Conservation (phyloP, 2,888 invertebrate species). For the Lymantria monacha region DNA sequence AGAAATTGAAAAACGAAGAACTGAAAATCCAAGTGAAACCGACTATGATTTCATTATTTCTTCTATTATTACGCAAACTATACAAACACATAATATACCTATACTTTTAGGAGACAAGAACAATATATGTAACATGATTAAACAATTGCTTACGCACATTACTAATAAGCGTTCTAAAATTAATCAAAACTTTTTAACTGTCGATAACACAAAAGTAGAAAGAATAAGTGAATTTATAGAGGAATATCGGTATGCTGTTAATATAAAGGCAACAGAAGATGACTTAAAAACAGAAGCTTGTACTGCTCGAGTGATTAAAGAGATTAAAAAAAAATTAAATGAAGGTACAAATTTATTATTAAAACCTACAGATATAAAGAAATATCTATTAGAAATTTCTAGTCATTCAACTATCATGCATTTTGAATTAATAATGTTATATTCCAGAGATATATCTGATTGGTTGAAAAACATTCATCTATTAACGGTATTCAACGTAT, state of each 20-base stretch:
- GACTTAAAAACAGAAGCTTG: constrained; percentile 52
- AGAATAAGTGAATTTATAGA: constrained; percentile 51
- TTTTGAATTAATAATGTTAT: constrained; percentile 45
- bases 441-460: constrained; percentile 54
- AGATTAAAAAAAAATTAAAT: constrained; percentile 44
- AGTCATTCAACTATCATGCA: constrained; percentile 37
- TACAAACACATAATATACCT: constrained; percentile 34
- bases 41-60: constrained; percentile 34
- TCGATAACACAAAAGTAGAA: constrained; percentile 16
- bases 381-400: constrained; percentile 36
- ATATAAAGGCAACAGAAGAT: constrained; percentile 48
- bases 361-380: constrained; percentile 38
- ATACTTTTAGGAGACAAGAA: constrained; percentile 30
- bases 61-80: constrained; percentile 31
- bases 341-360: constrained; percentile 28
- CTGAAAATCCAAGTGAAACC: constrained; percentile 34
- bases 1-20: constrained; percentile 46
- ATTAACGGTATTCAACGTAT: constrained; percentile 27
- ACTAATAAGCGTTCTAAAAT: constrained; percentile 13
- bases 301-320: constrained; percentile 45
- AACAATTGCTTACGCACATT: constrained; percentile 38
- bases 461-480: constrained; percentile 60
- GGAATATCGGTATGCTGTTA: constrained; percentile 45
- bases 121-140: constrained; percentile 31
- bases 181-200: not conserved